Conservation (phyloP, 2,113 vertebrate species). For the Thomomys bottae region DNA sequence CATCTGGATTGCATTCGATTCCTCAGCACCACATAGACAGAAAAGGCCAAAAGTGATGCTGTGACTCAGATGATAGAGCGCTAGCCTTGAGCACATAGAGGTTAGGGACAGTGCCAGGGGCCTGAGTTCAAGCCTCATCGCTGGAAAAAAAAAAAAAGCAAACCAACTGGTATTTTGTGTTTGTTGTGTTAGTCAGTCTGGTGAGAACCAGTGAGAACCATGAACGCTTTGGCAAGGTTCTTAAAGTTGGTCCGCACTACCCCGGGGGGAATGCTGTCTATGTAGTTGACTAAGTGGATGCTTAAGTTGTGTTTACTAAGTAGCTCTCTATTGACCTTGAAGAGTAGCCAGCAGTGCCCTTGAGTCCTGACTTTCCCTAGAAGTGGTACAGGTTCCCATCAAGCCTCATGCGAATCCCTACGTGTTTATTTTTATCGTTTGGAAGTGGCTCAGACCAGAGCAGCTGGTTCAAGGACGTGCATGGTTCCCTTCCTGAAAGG, state of each 20-base stretch:
- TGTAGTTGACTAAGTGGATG: neutral
- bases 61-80: too few relatives aligned
- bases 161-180: neutral
- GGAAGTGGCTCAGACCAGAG: neutral
- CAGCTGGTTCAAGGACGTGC: neutral
- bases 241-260: neutral
- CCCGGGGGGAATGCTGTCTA: neutral
- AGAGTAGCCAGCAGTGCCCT: neutral
- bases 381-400: neutral
- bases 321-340: neutral
- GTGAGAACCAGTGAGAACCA: neutral
- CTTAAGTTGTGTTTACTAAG: conserved; percentile 34
- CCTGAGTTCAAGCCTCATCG: too few relatives aligned
- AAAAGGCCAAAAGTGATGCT: too few relatives aligned
- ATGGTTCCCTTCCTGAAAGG: neutral
- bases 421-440: conserved; percentile 42
- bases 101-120: too few relatives aligned
- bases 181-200: neutral
- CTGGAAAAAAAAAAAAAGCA: neutral
- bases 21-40: too few relatives aligned
- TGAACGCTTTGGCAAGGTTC: neutral
- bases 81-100: too few relatives aligned
- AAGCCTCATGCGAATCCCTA: neutral
- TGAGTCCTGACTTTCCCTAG: neutral
- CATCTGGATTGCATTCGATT: too few relatives aligned